Conservation (phyloP, 2,888 invertebrate species). For the Ligdia adustata region DNA sequence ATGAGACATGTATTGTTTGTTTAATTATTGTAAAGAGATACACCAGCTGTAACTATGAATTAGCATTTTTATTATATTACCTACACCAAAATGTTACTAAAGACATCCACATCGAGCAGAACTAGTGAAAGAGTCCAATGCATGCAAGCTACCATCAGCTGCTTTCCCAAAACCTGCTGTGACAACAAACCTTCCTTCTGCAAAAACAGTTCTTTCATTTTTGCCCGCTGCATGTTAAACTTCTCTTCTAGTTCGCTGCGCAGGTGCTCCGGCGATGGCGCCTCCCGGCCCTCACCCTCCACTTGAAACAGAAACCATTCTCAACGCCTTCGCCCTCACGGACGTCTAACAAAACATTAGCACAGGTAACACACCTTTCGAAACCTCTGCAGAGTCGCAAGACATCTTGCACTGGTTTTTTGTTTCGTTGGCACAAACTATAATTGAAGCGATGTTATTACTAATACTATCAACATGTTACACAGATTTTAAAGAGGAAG, state of each 20-base stretch:
- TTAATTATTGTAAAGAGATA: too few relatives aligned
- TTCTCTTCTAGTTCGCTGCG: constrained; percentile 89
- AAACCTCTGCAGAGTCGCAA: constrained; percentile 55
- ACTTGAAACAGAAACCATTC: constrained; percentile 77
- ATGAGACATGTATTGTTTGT: too few relatives aligned
- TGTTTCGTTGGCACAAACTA: constrained; percentile 9
- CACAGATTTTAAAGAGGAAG: constrained; percentile 28
- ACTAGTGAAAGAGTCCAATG: constrained; percentile 20
- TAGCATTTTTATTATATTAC: too few relatives aligned
- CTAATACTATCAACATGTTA: constrained; percentile 33
- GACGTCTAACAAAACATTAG: constrained; percentile 41
- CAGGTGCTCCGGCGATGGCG: constrained; percentile 53
- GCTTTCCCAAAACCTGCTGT: too few relatives aligned
- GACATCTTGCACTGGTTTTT: constrained; percentile 54
- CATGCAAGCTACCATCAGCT: constrained; percentile 38
- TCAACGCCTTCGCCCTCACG: constrained; percentile 63
- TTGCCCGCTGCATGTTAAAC: constrained; percentile 95
- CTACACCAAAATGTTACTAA: constrained; percentile 19
- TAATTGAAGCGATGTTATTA: background rate
- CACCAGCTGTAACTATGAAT: too few relatives aligned
- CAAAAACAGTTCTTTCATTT: constrained; percentile 95
- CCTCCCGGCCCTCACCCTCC: constrained; percentile 55
- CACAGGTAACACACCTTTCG: constrained; percentile 69
- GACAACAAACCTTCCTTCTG: constrained; percentile 93
- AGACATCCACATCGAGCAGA: constrained; percentile 28